These are phyloP conservation scores for Artibeus jamaicensis DNA, from an alignment of 2,797 vertebrate species.

Conservation along the genomic window DNA sequence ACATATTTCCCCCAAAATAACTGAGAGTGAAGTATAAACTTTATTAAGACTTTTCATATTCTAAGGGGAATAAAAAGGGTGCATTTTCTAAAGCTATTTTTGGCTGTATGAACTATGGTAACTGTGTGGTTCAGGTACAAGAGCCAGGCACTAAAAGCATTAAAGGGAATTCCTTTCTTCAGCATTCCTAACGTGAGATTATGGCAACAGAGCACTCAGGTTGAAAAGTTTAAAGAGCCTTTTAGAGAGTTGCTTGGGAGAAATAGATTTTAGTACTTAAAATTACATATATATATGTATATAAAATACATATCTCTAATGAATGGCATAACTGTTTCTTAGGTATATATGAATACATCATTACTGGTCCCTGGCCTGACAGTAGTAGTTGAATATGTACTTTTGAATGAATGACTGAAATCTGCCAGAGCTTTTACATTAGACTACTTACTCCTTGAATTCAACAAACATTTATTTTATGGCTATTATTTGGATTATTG, in stretches of 20 bases:
- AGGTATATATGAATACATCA: neutral
- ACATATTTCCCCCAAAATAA: neutral
- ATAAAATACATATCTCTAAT: neutral
- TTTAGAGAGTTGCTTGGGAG: slow-evolving; percentile 53
- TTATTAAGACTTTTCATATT: slow-evolving; percentile 54
- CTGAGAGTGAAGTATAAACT: neutral
- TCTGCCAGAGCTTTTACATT: neutral
- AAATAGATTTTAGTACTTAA: slow-evolving; percentile 37
- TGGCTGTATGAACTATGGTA: slow-evolving; percentile 56
- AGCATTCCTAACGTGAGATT: neutral
- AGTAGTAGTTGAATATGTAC: neutral
- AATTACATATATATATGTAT: neutral
- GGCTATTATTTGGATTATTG: neutral
- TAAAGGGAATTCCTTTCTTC: slow-evolving; percentile 63
- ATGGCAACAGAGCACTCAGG: neutral
- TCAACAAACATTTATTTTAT: neutral
- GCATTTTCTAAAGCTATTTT: slow-evolving; percentile 61
- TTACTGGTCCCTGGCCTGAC: neutral
- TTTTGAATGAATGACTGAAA: slow-evolving; percentile 39
- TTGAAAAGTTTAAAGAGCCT: slow-evolving; percentile 43
- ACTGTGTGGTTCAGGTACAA: slow-evolving; percentile 5
- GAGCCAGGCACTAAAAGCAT: slow-evolving; percentile 57
- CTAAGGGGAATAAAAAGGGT: slow-evolving; percentile 35
- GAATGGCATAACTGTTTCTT: neutral
- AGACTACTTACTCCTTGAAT: neutral